A percentile compares a stretch with the other conserved stretches of the same genome.
These are phyloP conservation scores for Hypolimnas misippus DNA, from an alignment of 2,888 invertebrate genomes.

Conservation along the genomic window DNA sequence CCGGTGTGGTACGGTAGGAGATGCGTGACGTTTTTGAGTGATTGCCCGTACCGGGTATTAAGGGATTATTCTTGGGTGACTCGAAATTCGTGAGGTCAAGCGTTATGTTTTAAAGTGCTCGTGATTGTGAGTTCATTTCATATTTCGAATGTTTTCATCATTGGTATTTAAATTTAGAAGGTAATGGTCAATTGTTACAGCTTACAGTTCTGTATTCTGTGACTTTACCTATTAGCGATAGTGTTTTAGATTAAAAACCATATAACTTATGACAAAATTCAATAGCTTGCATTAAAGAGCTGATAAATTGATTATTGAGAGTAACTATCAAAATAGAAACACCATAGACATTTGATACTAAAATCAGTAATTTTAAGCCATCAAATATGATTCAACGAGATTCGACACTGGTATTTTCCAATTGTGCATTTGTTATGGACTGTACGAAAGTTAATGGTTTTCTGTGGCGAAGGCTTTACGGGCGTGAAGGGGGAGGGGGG, in stretches of 20 bases:
- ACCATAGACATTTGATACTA: background rate
- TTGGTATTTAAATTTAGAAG: too few relatives aligned
- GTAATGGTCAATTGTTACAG: too few relatives aligned
- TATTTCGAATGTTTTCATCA: too few relatives aligned
- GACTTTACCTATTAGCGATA: too few relatives aligned
- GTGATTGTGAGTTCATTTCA: background rate
- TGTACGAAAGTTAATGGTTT: slow-evolving; percentile 26
- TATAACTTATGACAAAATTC: too few relatives aligned
- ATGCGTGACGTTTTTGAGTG: slow-evolving; percentile 35
- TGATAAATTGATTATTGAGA: too few relatives aligned
- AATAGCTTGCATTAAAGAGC: too few relatives aligned
- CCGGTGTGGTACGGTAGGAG: slow-evolving; percentile 11
- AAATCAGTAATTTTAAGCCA: background rate
- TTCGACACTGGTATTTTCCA: slow-evolving; percentile 1
- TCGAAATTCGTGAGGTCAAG: slow-evolving; percentile 22
- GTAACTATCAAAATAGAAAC: too few relatives aligned
- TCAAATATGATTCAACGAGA: background rate
- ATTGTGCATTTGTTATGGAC: slow-evolving; percentile 5
- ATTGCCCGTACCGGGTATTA: slow-evolving; percentile 32
- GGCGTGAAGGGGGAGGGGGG: slow-evolving; percentile 32
- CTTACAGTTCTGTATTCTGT: too few relatives aligned
- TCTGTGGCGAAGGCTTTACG: slow-evolving; percentile 25
- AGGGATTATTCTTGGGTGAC: slow-evolving; percentile 28
- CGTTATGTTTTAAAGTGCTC: background rate
- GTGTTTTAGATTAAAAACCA: too few relatives aligned